These are phyloP conservation scores for Rhea pennata DNA, from an alignment of 2,113 vertebrate species.

Conservation along the genomic window DNA sequence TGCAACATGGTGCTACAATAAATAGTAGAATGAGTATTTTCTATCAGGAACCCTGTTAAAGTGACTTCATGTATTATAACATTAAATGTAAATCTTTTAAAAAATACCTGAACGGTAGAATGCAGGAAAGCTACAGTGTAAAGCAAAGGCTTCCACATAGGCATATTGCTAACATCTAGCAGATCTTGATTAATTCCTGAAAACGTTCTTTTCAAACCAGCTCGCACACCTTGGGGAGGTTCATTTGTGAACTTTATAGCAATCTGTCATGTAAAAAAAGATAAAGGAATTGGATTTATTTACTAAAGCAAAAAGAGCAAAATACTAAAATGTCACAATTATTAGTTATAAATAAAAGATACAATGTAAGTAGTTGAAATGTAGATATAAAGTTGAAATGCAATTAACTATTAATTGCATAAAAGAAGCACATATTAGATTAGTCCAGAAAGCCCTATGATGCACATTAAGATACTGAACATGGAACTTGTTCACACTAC, in stretches of 20 bases:
- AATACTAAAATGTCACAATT: neutral
- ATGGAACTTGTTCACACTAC: neutral
- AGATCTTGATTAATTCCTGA: slow-evolving; percentile 80
- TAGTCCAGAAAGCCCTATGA: neutral
- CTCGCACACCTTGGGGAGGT: slow-evolving; percentile 79
- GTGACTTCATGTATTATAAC: neutral
- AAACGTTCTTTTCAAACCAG: slow-evolving; percentile 81
- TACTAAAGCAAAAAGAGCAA: neutral
- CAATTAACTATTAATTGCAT: neutral
- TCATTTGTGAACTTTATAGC: slow-evolving; percentile 84
- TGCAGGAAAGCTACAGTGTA: slow-evolving; percentile 82
- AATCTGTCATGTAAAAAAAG: slow-evolving; percentile 63
- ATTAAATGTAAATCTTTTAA: neutral
- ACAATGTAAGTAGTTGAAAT: neutral
- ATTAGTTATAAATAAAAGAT: neutral
- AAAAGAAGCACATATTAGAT: neutral
- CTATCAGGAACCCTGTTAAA: neutral
- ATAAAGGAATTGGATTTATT: slow-evolving; percentile 37
- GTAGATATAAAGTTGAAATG: neutral
- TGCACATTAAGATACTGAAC: neutral
- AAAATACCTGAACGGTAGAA: slow-evolving; percentile 80
- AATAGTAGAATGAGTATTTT: neutral
- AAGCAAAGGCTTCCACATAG: slow-evolving; percentile 83
- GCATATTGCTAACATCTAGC: slow-evolving; percentile 76
- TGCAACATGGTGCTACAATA: neutral